These are phyloP conservation scores for Dryadula phaetusa DNA, from an alignment of 2,888 invertebrate species.

Conservation along the genomic window DNA sequence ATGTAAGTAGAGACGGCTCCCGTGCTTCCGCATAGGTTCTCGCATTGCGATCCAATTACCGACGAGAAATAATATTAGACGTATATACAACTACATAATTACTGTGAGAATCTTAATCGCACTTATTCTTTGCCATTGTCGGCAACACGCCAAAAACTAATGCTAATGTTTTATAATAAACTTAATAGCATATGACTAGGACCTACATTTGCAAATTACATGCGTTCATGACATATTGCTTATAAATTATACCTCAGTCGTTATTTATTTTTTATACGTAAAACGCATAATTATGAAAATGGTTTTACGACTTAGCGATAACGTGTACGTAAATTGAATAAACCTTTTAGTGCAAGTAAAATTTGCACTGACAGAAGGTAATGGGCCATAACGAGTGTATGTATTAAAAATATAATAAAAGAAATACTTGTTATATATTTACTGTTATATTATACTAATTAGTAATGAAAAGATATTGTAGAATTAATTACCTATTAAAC, in stretches of 20 bases:
- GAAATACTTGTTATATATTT: slow-evolving; percentile 1
- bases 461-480: slow-evolving; percentile 10
- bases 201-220: slow-evolving; percentile 23
- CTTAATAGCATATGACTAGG: slow-evolving; percentile 39
- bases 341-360: slow-evolving; percentile 11
- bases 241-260: slow-evolving; percentile 28
- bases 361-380: neutral
- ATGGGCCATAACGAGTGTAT: neutral
- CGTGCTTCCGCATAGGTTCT: slow-evolving; percentile 79
- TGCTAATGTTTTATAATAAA: slow-evolving; percentile 44
- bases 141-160: slow-evolving; percentile 50
- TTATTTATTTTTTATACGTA: neutral
- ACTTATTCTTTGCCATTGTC: slow-evolving; percentile 63
- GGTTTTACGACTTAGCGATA: slow-evolving; percentile 19
- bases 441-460: slow-evolving; percentile 12
- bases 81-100: slow-evolving; percentile 66
- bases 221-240: slow-evolving; percentile 33
- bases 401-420: neutral
- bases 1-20: slow-evolving; percentile 78
- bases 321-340: slow-evolving; percentile 14
- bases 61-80: slow-evolving; percentile 73
- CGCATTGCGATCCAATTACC: slow-evolving; percentile 81
- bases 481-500: slow-evolving; percentile 17
- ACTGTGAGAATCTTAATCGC: slow-evolving; percentile 73
- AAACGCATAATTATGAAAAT: slow-evolving; percentile 25